Base-by-base conservation (phyloP, 2,888 invertebrate species). In the Ectropis crepuscularia region DNA sequence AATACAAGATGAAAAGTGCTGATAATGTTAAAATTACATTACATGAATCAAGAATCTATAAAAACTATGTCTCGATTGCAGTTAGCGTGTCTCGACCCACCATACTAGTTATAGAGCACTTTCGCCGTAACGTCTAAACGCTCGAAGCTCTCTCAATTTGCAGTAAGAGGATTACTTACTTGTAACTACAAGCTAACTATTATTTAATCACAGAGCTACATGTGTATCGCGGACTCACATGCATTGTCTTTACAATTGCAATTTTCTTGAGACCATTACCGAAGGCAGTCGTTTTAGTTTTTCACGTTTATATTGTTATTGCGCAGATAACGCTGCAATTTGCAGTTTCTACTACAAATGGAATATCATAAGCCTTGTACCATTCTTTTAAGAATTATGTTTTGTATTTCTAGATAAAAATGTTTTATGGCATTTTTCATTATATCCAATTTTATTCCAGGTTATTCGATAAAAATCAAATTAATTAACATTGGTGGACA, bases 141-240 rank as follows among this genome's bases (percentile, higher is more conserved):
- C 51, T 53, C 47, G 10, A 43, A 64, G 53, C 48, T 48, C 61
- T 55, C 12, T 50, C 58, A 55, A 61, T 55, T 63, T 43, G 5
- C 47, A 59, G 59, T 68, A 65, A 65, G 63, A 65, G 65, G 65
- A 65, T 68, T 68, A 63, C 57, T 57, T 57, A 59, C 58, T 55
- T 61, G 55, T 53, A 62, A 59, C 61, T 65, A 61, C 62, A 51
- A 46, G 63, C 42, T 57, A 63, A 48, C 61, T 63, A 65, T 63
- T 65, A 61, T 55, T 61, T 59, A 54, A 68, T 62, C 53, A 57
- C 37, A 54, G 48, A 61, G 49, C 54, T 63, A 59, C 64, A 57
- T 47, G 50, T 61, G 57, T 61, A 57, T 48, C 37, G 43, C 46
- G 39, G 58, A 63, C 43, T 55, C 57, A 58, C 57, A 57, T 57